Evolutionary conservation across 1,140 invertebrate species (phyloP), one percentile per base, ranked within the genome.

Genomic region (Drosophila setifemur): DNA sequence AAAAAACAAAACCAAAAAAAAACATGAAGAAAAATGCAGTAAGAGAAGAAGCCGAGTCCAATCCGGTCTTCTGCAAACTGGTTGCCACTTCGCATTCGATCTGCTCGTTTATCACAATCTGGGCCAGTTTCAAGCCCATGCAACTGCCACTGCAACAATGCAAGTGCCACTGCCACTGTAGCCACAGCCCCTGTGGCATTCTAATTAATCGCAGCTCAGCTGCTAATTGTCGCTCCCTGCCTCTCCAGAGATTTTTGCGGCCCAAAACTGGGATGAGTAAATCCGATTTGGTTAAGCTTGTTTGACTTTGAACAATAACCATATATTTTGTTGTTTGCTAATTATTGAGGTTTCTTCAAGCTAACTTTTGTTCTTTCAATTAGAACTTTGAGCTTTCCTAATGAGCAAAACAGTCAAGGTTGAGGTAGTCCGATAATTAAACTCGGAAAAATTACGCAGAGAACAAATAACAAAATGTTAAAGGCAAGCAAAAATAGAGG

Each of bases 1-100:
- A 12, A 26, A 37, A 29, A 42, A 45, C 18, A 54, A 26, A 29
- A 54, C 23, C 3, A 16, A 6, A 21, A 18, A 16, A 16, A 45
- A 5, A 43, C 7, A 7, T 16, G 7, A 33, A 28, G 21, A 12
- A 31, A 43, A 29, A 49, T 37, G 12, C 14, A 14, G 52, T 50
- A 55, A 23, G 29, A 9, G 58, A 44, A 49, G 61, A 40, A 66
- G 58, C 61, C 58, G 40, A 40, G 19, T 61, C 31, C 9, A 49
- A 49, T 66, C 57, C 58, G 43, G 61, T 66, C 61, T 29, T 64
- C 61, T 66, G 58, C 61, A 66, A 64, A 66, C 61, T 66, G 61
- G 61, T 66, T 66, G 61, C 61, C 61, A 64, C 58, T 39, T 64
- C 57, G 43, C 58, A 66, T 66, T 64, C 61, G 61, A 64, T 64